Evolutionary conservation across 2,113 vertebrate genomes (phyloP).

Genomic region (Eublepharis macularius): DNA sequence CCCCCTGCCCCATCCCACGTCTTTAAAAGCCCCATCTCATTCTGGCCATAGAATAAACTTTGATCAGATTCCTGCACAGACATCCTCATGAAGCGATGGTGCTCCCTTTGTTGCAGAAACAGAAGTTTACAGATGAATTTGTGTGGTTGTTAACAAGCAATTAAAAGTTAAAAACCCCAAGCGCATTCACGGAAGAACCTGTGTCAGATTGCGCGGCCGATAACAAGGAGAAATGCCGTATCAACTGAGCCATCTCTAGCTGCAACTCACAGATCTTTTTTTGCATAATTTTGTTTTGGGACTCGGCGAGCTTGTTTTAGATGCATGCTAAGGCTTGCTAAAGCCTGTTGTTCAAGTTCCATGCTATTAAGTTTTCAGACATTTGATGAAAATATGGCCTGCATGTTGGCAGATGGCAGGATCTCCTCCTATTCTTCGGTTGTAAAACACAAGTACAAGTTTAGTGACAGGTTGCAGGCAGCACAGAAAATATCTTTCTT

Average conservation of each 20-base stretch:
- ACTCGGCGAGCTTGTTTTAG: constrained; percentile 66
- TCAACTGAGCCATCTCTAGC: constrained; percentile 48
- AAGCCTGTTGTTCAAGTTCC: constrained; percentile 69
- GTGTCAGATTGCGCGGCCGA: constrained; percentile 27
- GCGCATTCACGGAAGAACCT: constrained; percentile 26
- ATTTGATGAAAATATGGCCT: constrained; percentile 60
- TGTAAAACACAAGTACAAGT: constrained; percentile 26
- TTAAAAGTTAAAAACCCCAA: neutral
- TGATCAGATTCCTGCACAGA: neutral
- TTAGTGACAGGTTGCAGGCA: neutral
- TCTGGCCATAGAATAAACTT: neutral
- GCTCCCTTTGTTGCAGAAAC: constrained; percentile 12
- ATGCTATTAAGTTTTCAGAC: constrained; percentile 49
- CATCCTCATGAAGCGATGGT: neutral
- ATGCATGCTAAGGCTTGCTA: constrained; percentile 72
- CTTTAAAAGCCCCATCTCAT: neutral
- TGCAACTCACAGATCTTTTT: constrained; percentile 50
- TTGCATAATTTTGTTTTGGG: constrained; percentile 73
- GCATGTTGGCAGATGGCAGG: constrained; percentile 23
- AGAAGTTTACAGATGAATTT: constrained; percentile 17
- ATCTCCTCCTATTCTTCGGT: neutral
- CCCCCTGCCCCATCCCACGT: neutral
- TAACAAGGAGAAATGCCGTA: constrained; percentile 45
- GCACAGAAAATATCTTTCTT: neutral
- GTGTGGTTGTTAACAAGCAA: constrained; percentile 19